Percentiles rank a stretch among this genome's conserved stretches.
These are phyloP conservation scores for Drosophila dunni DNA, from an alignment of 1,140 invertebrate species.

Conservation along the genomic window DNA sequence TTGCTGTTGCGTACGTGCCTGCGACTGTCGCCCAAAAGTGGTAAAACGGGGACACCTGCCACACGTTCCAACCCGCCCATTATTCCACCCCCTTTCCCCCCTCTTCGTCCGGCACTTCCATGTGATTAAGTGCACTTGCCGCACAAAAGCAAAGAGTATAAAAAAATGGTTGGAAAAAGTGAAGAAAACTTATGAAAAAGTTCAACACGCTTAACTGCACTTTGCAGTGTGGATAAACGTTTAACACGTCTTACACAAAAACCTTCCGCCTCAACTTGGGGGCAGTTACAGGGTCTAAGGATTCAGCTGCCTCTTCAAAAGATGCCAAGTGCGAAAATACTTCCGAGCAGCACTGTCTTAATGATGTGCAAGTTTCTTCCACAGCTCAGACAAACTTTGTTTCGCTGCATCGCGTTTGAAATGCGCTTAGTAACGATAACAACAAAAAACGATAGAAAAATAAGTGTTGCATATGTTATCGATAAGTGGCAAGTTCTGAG, in stretches of 20 bases:
- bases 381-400: neutral
- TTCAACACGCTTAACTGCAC: slow-evolving; percentile 64
- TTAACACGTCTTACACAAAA: slow-evolving; percentile 27
- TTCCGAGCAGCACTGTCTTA: neutral
- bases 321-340: slow-evolving; percentile 14
- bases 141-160: slow-evolving; percentile 50
- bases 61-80: neutral
- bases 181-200: slow-evolving; percentile 47
- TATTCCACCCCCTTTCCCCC: too few species aligned
- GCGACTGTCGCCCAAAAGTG: slow-evolving; percentile 48
- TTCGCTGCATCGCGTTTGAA: neutral
- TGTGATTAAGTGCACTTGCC: slow-evolving; percentile 77
- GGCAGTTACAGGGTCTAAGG: neutral
- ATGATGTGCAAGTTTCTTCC: neutral
- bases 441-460: neutral
- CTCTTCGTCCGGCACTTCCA: slow-evolving; percentile 43
- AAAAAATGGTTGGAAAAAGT: slow-evolving; percentile 5
- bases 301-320: neutral
- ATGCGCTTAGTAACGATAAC: neutral
- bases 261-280: neutral
- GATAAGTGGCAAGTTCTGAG: too few species aligned
- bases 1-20: slow-evolving; percentile 50
- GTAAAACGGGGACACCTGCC: slow-evolving; percentile 37
- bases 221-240: slow-evolving; percentile 62
- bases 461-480: too few species aligned